Evolutionary conservation across 2,888 invertebrate genomes (phyloP), one percentile per base, ranked within the genome.

Genomic region (Zeuzera pyrina): DNA sequence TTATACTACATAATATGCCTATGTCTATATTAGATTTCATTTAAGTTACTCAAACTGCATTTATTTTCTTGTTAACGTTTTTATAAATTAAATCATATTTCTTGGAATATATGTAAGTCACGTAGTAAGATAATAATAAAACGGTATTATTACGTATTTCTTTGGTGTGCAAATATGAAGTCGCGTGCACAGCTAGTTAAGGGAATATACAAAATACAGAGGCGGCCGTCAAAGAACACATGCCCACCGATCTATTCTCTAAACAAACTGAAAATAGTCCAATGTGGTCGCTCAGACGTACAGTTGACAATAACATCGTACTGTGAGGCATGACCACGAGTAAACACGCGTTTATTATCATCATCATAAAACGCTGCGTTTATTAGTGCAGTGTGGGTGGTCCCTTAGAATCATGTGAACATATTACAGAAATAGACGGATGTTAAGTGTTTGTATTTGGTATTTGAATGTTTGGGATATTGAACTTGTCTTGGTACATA

Each of bases 261-360:
- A 62, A 63, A 63, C 59, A 62, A 45, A 35, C 49, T 52, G 34
- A 50, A 57, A 55, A 58, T 58, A 64, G 54, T 33, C 38, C 47
- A 36, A 43, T 40, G 43, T 45, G 50, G 46, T 46, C 37, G 38
- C 38, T 30, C 36, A 34, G 39, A 38, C 41, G 43, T 46, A 44
- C 34, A 31, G 53, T 58, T 65, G 67, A 65, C 66, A 65, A 58
- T 39, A 45, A 37, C 33, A 30, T 31, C 12, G 31, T 28, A 38
- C 54, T 51, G 51, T 43, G n/a, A 47, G 49, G 45, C 42, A 48
- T 49, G 47, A 57, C 61, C 60, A 45, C 57, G 56, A 61, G 71
- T 72, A 76, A 71, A 73, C 73, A 71, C 38, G 55, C 60, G 58
- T 73, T 74, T 78, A 78, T 76, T 76, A 76, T 67, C 65, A 59